Conservation (phyloP, 2,797 vertebrate species). For the Sebastes diploproa region DNA sequence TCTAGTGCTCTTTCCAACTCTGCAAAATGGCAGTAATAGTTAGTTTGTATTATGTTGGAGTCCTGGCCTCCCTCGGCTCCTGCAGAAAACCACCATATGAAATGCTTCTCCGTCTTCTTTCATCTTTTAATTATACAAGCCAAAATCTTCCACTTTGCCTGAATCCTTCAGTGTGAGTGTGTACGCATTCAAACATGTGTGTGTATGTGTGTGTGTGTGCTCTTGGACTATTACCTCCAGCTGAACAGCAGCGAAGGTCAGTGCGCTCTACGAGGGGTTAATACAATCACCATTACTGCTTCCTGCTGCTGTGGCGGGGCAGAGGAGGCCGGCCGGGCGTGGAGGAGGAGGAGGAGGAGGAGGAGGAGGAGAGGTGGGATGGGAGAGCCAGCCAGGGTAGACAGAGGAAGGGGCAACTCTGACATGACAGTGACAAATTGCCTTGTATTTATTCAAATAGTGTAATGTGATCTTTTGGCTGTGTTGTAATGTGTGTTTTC, state of each 20-base stretch:
- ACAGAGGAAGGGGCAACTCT: conserved; percentile 77
- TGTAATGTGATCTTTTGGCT: conserved; percentile 90
- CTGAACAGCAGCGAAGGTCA: conserved; percentile 83
- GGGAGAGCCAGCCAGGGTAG: conserved; percentile 49
- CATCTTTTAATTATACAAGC: neutral
- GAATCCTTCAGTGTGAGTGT: neutral
- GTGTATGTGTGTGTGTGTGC: conserved; percentile 6
- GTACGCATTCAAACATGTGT: neutral
- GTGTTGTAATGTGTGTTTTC: conserved; percentile 90
- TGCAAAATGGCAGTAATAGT: neutral
- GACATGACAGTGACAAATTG: conserved; percentile 97
- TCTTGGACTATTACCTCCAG: conserved; percentile 79
- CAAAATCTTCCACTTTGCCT: neutral
- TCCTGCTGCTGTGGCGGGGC: conserved; percentile 83
- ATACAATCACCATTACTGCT: conserved; percentile 90
- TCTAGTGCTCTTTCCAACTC: neutral
- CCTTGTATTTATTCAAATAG: conserved; percentile 96
- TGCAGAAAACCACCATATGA: neutral
- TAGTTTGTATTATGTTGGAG: neutral
- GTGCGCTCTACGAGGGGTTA: conserved; percentile 84
- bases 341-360: neutral
- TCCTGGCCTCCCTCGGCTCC: neutral
- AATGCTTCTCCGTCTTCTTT: neutral
- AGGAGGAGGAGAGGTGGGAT: conserved; percentile 46
- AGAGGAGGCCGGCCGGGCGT: conserved; percentile 29